phyloP scores from a whole-genome alignment of 1,140 invertebrate genomes.

The Ridgeia piscesae region DNA sequence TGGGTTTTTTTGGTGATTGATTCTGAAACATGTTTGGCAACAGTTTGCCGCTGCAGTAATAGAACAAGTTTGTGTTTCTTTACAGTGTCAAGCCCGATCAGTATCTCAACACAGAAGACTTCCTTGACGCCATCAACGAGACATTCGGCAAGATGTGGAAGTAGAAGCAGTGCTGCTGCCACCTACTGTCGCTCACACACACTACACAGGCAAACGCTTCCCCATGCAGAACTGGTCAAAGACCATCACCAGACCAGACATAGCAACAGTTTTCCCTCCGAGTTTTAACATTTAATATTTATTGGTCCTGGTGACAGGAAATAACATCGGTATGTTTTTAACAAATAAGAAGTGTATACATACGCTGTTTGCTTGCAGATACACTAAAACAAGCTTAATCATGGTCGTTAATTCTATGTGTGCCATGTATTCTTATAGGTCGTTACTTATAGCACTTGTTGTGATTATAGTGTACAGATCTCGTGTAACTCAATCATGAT shows the following conservation, averaged over 20 bases:
- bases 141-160: conserved; percentile 29
- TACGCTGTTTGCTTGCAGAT: neutral
- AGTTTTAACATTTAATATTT: neutral
- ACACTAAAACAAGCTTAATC: neutral
- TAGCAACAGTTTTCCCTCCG: neutral
- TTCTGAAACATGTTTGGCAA: neutral
- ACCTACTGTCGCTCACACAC: neutral
- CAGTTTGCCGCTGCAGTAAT: neutral
- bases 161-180: neutral
- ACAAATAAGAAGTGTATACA: neutral
- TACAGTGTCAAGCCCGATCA: conserved; percentile 56
- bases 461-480: neutral
- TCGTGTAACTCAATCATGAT: neutral
- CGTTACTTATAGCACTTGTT: neutral
- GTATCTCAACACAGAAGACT: conserved; percentile 58
- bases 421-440: neutral
- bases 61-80: conserved; percentile 25
- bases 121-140: conserved; percentile 53
- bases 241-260: too few species aligned
- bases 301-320: neutral
- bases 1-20: neutral
- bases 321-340: neutral
- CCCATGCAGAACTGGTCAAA: neutral
- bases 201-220: neutral
- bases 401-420: neutral